Evolutionary conservation across 92 coral and sea anemone species (phyloP), one percentile per base, ranked within the genome.

Genomic region (Porites rus): DNA sequence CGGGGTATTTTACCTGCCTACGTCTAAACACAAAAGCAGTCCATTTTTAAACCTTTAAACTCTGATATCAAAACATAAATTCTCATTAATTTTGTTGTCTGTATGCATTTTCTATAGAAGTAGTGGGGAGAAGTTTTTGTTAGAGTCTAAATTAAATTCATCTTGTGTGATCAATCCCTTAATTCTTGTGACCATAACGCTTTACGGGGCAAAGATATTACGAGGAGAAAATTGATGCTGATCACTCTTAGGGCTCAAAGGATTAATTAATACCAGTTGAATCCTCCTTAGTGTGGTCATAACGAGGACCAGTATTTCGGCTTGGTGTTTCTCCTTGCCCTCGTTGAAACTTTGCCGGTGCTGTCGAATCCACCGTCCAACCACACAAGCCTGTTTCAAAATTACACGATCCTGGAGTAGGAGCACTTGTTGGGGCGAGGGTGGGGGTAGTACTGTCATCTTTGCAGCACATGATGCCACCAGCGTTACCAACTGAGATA

Each of bases 281-380:
- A 65, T 78, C 97, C 66, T 92, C 82, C 70, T 93, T 94, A 22
- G 99, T 96, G 89, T 96, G 94, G 68, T 96, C 99, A 51, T 92
- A 91, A 14, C 94, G 90, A 24, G 99, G 99, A 1, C 99, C 99
- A 50, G 99, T 96, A 68, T 96, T 96, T 68, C 92, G 72, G 14
- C 90, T 86, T 46, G 92, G 93, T 0, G 99, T 96, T 70, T 94
- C 98, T n/a, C 94, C 99, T 64, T 86, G 53, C 71, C 65, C 74
- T 6, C 94, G 80, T 7, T 1, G 17, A 73, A 90, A 93, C 75
- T 65, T 90, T 10, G 89, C 87, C 2, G 65, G 61, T 17, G 75
- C 78, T 2, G 86, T 66, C 4, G 72, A 75, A 59, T 90, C 90
- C 18, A 84, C 83, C 53, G 51, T 87, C 98, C 98, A 97, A 16